Evolutionary conservation across 2,113 vertebrate species (phyloP), one percentile per base, ranked within the genome.

Genomic region (Noturus placidus): DNA sequence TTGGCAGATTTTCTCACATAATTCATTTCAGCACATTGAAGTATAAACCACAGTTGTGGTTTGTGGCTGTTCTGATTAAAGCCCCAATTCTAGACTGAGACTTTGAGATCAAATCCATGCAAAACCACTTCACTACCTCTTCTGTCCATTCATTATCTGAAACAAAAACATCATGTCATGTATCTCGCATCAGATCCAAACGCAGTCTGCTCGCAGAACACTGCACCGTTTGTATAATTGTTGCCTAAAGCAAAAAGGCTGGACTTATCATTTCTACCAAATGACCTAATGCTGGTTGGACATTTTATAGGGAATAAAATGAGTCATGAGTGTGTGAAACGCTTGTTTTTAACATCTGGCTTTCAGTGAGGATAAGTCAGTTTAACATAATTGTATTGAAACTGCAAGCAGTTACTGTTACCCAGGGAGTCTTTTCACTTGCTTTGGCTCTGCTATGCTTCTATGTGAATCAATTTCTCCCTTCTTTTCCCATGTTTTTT

Each of bases 341-440:
- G 30, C 42, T 63, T 78, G 59, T 52, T 80, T 80, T 67, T 67
- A 78, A 67, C 38, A 65, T 63, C 74, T 79, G 77, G 61, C 46
- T 42, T 86, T 54, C 42, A 79, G 83, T 85, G 59, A 57, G 4
- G 17, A 30, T 63, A 67, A 80, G 61, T 80, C 30, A n/a, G 46
- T n/a, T 77, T 63, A 50, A 22, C 38, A 56, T 35, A 79, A 80
- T n/a, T 78, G 30, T 33, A 80, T 57, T 35, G 61, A 86, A 56
- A 56, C 76, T 38, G 50, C 85, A 86, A 13, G 56, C 76, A 50
- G 27, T 78, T 67, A 86, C 3, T 54, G 85, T 86, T 78, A 79
- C 63, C 72, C 22, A 50, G 61, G 33, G 61, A 56, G 57, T 46
- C 61, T 33, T 80, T 69, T 38, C 11, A 78, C 50, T 72, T 17